Evolutionary conservation across 2,113 vertebrate genomes (phyloP).

Genomic region (Daboia siamensis): DNA sequence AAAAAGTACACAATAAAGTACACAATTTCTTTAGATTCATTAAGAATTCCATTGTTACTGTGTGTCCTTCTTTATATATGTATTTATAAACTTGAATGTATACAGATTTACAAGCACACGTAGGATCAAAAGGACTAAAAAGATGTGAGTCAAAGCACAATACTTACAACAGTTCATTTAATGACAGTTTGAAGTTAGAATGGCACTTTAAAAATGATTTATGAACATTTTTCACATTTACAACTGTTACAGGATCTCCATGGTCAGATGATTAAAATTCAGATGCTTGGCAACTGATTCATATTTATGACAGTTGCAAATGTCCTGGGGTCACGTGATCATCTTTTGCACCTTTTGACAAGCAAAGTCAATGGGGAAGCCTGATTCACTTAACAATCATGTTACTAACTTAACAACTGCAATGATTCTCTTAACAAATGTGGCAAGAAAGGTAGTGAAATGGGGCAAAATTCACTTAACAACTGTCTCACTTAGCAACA

Average conservation of each 20-base stretch:
- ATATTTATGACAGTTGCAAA: background rate
- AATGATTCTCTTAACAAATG: background rate
- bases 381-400: too few relatives aligned
- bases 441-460: background rate
- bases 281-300: background rate
- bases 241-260: background rate
- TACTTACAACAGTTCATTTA: too few relatives aligned
- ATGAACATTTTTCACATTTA: background rate
- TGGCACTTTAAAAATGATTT: background rate
- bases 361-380: background rate
- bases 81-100: background rate
- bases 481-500: background rate
- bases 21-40: background rate
- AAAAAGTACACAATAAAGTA: background rate
- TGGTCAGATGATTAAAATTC: background rate
- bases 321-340: too few relatives aligned
- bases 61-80: background rate
- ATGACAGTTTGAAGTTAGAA: background rate
- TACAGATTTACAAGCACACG: background rate
- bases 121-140: background rate
- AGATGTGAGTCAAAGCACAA: background rate
- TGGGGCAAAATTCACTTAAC: background rate
- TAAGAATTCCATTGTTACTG: background rate
- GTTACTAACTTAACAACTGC: too few relatives aligned
- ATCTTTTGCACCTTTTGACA: background rate